Evolutionary conservation across 2,888 invertebrate genomes (phyloP).

Genomic region (Nezara viridula): DNA sequence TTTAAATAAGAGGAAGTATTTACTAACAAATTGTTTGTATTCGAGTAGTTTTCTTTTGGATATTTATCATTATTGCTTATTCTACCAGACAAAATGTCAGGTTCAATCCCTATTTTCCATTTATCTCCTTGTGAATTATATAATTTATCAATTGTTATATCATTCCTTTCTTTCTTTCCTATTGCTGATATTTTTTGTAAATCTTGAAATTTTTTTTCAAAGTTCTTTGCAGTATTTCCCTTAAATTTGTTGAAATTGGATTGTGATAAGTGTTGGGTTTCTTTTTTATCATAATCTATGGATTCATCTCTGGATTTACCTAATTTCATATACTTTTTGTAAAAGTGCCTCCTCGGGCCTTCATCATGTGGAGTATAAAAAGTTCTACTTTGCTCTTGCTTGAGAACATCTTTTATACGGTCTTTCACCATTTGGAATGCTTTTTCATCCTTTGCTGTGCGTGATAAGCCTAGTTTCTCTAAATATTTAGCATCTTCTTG

Average conservation of each 20-base stretch:
- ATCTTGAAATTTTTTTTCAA: not conserved
- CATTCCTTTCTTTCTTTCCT: not conserved
- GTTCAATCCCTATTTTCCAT: not conserved
- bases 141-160: not conserved
- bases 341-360: not conserved
- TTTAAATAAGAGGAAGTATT: not conserved
- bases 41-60: not conserved
- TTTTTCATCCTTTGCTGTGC: constrained; percentile 22
- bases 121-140: not conserved
- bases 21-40: not conserved
- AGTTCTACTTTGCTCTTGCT: not conserved
- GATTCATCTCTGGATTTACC: not conserved
- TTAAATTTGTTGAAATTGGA: not conserved
- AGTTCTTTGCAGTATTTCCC: not conserved
- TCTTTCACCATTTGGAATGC: constrained; percentile 24
- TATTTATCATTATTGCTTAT: not conserved
- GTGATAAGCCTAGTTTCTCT: not conserved
- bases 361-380: not conserved
- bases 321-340: constrained; percentile 15
- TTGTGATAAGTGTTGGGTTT: not conserved
- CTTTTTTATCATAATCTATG: not conserved
- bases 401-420: not conserved
- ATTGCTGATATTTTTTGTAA: not conserved
- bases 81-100: not conserved
- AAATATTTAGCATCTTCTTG: not conserved